Percentiles rank a stretch among this genome's conserved stretches.
Conservation (phyloP, 2,888 invertebrate genomes). For the Bombylius discolor region DNA sequence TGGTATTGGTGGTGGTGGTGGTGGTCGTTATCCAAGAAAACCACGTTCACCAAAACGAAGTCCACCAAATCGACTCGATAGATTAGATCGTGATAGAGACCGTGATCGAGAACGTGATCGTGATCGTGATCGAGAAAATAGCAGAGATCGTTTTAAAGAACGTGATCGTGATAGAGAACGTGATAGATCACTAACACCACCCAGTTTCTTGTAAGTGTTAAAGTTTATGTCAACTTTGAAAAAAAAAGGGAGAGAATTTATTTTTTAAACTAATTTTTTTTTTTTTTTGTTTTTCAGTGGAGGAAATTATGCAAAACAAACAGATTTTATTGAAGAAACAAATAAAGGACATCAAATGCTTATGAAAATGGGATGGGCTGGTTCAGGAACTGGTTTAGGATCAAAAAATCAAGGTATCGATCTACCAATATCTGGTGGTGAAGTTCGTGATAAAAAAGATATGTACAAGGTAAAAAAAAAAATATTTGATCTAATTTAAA, state of each 20-base stretch:
- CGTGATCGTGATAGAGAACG: slow-evolving; percentile 33
- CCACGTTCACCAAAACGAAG: slow-evolving; percentile 38
- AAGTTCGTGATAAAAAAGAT: slow-evolving; percentile 79
- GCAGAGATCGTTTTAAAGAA: slow-evolving; percentile 34
- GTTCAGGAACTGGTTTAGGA: slow-evolving; percentile 78
- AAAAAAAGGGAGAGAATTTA: background rate
- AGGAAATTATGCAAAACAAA: slow-evolving; percentile 31
- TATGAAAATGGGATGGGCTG: slow-evolving; percentile 96
- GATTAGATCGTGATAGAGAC: slow-evolving; percentile 12
- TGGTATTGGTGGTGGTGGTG: background rate
- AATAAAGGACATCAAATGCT: slow-evolving; percentile 97
- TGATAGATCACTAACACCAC: slow-evolving; percentile 44
- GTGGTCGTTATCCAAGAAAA: slow-evolving; percentile 23
- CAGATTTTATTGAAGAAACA: slow-evolving; percentile 63
- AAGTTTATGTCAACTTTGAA: background rate
- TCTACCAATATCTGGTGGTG: slow-evolving; percentile 84
- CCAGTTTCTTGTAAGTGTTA: slow-evolving; percentile 57
- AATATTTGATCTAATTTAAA: background rate
- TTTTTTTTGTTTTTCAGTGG: slow-evolving; percentile 19
- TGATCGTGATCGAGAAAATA: slow-evolving; percentile 31
- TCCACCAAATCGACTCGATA: slow-evolving; percentile 26
- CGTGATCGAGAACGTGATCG: slow-evolving; percentile 16
- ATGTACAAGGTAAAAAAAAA: slow-evolving; percentile 57
- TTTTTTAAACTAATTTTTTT: background rate
- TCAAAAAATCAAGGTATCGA: slow-evolving; percentile 92